A percentile compares a stretch with the other conserved stretches of the same genome.
Evolutionary conservation across 2,797 vertebrate species (phyloP).

Genomic region (Crenuchus spilurus): DNA sequence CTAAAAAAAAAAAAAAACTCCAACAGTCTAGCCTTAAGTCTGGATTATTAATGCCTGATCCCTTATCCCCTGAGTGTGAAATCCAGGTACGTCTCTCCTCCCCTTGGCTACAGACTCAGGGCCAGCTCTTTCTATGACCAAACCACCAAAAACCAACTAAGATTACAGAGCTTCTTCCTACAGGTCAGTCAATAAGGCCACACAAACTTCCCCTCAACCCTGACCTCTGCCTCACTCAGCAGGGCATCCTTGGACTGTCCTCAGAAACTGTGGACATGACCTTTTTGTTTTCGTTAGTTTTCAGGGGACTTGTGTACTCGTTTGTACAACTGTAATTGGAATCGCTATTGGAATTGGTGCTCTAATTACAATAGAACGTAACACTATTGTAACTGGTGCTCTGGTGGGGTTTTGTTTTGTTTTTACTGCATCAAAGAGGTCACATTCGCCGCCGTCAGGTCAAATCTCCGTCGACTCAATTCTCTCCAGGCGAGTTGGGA

Average conservation of each 20-base stretch:
- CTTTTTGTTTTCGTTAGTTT: conserved; percentile 19
- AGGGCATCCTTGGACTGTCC: conserved; percentile 62
- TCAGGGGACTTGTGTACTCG: conserved; percentile 44
- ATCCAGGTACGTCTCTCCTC: conserved; percentile 31
- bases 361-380: conserved; percentile 7
- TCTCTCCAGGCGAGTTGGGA: conserved; percentile 80
- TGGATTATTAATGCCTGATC: conserved; percentile 37
- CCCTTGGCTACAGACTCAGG: conserved; percentile 43
- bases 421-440: conserved; percentile 42
- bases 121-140: conserved; percentile 45
- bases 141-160: not conserved
- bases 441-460: conserved; percentile 48
- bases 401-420: conserved; percentile 25
- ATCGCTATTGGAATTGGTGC: conserved; percentile 44
- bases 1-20: conserved; percentile 22
- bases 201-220: conserved; percentile 52
- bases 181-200: conserved; percentile 49
- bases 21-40: conserved; percentile 45
- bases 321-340: conserved; percentile 1
- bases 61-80: conserved; percentile 54
- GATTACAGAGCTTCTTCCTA: conserved; percentile 20
- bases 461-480: conserved; percentile 90
- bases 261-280: conserved; percentile 41
- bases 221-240: conserved; percentile 50
- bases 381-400: conserved; percentile 49